Base-by-base conservation (phyloP, 92 coral and sea anemone species). In the Epizoanthus scotinus region DNA sequence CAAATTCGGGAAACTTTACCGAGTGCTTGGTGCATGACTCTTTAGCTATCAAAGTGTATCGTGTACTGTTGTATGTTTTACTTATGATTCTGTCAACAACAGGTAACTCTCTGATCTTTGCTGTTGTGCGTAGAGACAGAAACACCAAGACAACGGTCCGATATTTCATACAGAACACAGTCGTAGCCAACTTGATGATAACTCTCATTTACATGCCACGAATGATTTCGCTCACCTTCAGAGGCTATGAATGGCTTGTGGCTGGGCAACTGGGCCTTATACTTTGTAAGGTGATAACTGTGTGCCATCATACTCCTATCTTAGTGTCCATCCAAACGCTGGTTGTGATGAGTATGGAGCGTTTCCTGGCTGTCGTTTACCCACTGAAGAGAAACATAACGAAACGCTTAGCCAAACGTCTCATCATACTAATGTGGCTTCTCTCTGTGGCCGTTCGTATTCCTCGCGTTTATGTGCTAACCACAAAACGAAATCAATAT, bases 171-270 rank as follows among this genome's bases (percentile, higher is more conserved):
- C 69, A 64, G 44, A 64, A 64, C 69, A 64, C 36, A 38, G 13
- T 38, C 44, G 47, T 9, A 14, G 69, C 69, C 36, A 38, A 64
- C 36, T 38, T 64, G 44, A 4, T 64, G 27, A 64, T 64, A 34
- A 64, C 69, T 34, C 8, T 64, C 18, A 64, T 64, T 8, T 64
- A 64, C 69, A 64, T 64, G 69, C 69, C 69, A 17, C 31, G 69
- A 64, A 64, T 64, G 69, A n/a, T 64, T 13, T 28, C 47, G 44
- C 31, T 64, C 1, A 29, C 29, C 42, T 64, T 64, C 70, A 29
- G 70, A 29, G 70, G 70, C 70, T 64, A 14, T 38, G 70, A 64
- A 38, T 64, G 70, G 70, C 70, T 64, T 26, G 70, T 64, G 9
- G 70, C 28, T 25, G 70, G 70, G 24, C 7, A 27, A 19, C 1